Evolutionary conservation across 2,888 invertebrate genomes (phyloP).

Genomic region (Heliconius hortense): DNA sequence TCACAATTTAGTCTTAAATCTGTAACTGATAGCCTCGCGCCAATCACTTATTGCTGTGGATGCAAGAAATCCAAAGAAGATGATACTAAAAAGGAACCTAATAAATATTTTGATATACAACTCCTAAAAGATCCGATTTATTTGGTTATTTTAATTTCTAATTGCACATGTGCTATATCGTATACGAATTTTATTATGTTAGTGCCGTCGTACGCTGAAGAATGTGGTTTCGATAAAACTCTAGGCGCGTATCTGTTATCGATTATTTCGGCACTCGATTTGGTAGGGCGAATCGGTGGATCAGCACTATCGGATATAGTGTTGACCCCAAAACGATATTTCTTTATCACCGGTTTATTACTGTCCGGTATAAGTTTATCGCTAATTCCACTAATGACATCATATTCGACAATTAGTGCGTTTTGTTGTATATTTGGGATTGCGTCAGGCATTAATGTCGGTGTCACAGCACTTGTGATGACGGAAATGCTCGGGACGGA

Average conservation of each 20-base stretch:
- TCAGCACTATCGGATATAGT: constrained; percentile 91
- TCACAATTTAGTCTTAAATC: constrained; percentile 89
- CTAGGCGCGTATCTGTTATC: constrained; percentile 88
- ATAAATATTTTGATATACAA: constrained; percentile 88
- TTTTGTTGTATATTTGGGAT: constrained; percentile 90
- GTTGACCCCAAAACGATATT: constrained; percentile 89
- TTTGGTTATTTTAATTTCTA: constrained; percentile 90
- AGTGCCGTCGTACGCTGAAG: constrained; percentile 88
- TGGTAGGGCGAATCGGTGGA: constrained; percentile 92
- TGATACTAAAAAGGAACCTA: constrained; percentile 66
- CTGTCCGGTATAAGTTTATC: constrained; percentile 89
- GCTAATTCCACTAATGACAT: constrained; percentile 85
- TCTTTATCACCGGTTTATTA: constrained; percentile 90
- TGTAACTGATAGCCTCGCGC: constrained; percentile 81
- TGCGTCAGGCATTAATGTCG: constrained; percentile 92
- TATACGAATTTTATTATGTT: constrained; percentile 93
- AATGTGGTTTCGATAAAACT: constrained; percentile 86
- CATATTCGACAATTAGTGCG: constrained; percentile 84
- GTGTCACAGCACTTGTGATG: constrained; percentile 93
- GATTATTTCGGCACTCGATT: constrained; percentile 89
- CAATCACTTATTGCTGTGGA: constrained; percentile 69
- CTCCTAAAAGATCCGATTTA: constrained; percentile 90
- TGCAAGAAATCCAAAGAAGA: constrained; percentile 62
- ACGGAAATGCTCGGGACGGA: constrained; percentile 93
- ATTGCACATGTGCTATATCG: constrained; percentile 92